Conservation (phyloP, 2,888 invertebrate species). For the Platycheirus rosarum region DNA sequence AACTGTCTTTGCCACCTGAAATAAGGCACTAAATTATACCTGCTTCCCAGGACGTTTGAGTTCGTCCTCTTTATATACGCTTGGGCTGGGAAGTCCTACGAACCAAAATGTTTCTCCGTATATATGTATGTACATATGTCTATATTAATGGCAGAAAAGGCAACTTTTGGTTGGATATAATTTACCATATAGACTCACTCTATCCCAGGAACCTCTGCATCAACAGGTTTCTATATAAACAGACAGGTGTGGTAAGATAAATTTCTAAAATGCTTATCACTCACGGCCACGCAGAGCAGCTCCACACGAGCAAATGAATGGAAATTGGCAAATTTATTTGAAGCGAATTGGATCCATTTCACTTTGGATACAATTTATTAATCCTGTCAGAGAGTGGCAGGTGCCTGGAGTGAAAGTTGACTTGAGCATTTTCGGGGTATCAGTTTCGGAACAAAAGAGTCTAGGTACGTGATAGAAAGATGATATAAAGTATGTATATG, state of each 20-base stretch:
- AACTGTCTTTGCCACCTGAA: slow-evolving; percentile 28
- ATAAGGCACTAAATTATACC: slow-evolving; percentile 67
- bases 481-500: no score
- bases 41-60: slow-evolving; percentile 39
- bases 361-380: slow-evolving; percentile 56
- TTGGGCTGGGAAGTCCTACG: background rate
- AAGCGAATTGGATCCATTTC: slow-evolving; percentile 65
- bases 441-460: slow-evolving; percentile 23
- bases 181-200: no score
- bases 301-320: slow-evolving; percentile 35
- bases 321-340: slow-evolving; percentile 58
- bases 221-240: slow-evolving; percentile 38
- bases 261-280: slow-evolving; percentile 29
- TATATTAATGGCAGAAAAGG: background rate
- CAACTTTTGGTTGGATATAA: slow-evolving; percentile 18
- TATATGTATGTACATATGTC: background rate
- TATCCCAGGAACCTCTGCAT: background rate
- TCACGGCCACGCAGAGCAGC: slow-evolving; percentile 6
- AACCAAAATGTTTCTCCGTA: background rate
- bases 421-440: slow-evolving; percentile 18
- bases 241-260: slow-evolving; percentile 17
- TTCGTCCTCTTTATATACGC: slow-evolving; percentile 19
- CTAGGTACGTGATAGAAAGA: slow-evolving; percentile 11
- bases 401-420: slow-evolving; percentile 27
- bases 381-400: slow-evolving; percentile 48